Evolutionary conservation across 2,113 vertebrate genomes (phyloP), one percentile per base, ranked within the genome.

Genomic region (Cynoglossus semilaevis): DNA sequence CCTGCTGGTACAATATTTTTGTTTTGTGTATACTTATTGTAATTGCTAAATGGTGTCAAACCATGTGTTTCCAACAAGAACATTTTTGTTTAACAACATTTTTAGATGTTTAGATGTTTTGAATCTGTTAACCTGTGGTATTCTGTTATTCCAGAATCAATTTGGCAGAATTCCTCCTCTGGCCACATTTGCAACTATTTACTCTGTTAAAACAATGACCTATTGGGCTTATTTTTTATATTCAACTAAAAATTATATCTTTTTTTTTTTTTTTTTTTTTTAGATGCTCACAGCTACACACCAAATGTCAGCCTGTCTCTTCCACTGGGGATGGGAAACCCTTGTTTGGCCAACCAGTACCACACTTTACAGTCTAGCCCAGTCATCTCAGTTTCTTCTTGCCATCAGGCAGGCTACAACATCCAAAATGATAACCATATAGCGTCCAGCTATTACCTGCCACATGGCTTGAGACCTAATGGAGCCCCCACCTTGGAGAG

Each of bases 261-360:
- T n/a, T n/a, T n/a, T 38, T 67, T 6, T 14, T 38, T 56, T 52
- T 29, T 41, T 51, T 58, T 19, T 44, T 59, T 91, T 89, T 38
- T 88, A 98, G 96, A 98, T 88, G 94, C 93, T 84, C 97, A 94
- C 84, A 91, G 88, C 85, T 98, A 95, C 40, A 77, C 95, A 55
- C 88, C 95, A 58, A 92, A 92, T 2, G 74, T 95, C 80, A 90
- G 90, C 77, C 74, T 96, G 29, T 90, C 90, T 36, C 91, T 97
- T 84, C 91, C 94, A n/a, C 88, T 97, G 52, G 88, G 90, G 51
- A 83, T 94, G 78, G 90, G 91, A 0, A 96, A 94, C 81, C 84
- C 94, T 54, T 91, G 93, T 64, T 87, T 96, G 81, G 86, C 93
- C 15, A 79, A 88, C 46, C 92, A 93, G 45, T 96, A 96, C 89